Conservation (phyloP, 1,140 invertebrate genomes). For the Scaptodrosophila lebanonensis region DNA sequence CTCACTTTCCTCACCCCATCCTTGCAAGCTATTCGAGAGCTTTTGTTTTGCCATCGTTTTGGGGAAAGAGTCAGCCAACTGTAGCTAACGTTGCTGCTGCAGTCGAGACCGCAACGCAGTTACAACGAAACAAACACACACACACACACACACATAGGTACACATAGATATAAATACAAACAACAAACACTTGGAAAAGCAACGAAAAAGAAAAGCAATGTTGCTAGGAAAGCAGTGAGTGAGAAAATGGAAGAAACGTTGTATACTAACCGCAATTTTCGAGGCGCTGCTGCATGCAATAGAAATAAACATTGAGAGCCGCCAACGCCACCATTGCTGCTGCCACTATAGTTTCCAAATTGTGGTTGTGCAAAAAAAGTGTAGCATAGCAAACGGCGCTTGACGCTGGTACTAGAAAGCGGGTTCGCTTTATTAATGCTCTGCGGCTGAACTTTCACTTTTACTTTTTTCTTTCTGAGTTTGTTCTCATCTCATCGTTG, state of each 20-base stretch:
- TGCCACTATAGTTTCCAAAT: too few species aligned
- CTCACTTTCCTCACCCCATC: too few species aligned
- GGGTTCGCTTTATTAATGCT: slow-evolving; percentile 59
- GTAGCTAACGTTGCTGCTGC: slow-evolving; percentile 7
- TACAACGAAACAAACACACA: slow-evolving; percentile 44
- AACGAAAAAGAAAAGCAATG: slow-evolving; percentile 15
- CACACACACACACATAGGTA: slow-evolving; percentile 9
- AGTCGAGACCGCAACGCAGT: slow-evolving; percentile 50
- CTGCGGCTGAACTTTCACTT: slow-evolving; percentile 41
- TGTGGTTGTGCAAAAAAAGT: slow-evolving; percentile 20
- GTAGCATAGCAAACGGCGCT: slow-evolving; percentile 29
- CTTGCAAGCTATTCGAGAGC: too few species aligned
- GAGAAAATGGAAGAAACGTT: slow-evolving; percentile 4
- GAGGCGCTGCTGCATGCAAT: slow-evolving; percentile 61
- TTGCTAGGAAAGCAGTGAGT: too few species aligned
- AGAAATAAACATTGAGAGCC: slow-evolving; percentile 35
- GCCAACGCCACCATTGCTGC: too few species aligned
- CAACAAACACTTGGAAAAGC: slow-evolving; percentile 20
- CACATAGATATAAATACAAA: background rate
- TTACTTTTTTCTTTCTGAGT: slow-evolving; percentile 13
- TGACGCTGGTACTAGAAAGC: slow-evolving; percentile 9
- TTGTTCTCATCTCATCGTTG: slow-evolving; percentile 8
- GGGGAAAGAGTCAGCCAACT: slow-evolving; percentile 36
- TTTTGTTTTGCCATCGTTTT: slow-evolving; percentile 60
- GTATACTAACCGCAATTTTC: slow-evolving; percentile 70